phyloP scores from a whole-genome alignment of 2,797 vertebrate species.

The Echeneis naucrates region DNA sequence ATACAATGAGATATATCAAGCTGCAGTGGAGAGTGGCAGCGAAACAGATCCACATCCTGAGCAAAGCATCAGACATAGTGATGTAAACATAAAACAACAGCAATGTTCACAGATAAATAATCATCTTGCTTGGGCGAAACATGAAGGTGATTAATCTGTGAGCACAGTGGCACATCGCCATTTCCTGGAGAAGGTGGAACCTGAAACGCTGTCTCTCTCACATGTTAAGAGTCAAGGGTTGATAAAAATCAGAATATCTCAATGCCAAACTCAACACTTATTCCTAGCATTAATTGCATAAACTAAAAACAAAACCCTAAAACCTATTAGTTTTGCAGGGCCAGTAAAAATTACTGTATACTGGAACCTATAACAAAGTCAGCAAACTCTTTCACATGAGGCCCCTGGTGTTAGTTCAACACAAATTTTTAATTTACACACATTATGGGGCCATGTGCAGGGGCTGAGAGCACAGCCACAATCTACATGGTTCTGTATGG shows the following conservation, averaged over 20 bases:
- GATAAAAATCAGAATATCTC: not conserved
- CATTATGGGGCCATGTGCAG: slow-evolving; percentile 44
- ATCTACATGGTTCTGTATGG: slow-evolving; percentile 20
- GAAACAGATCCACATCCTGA: too few species aligned
- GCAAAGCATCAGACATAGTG: too few species aligned
- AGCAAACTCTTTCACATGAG: slow-evolving; percentile 16
- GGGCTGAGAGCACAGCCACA: slow-evolving; percentile 42
- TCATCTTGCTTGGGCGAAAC: too few species aligned
- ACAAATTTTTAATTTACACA: slow-evolving; percentile 43
- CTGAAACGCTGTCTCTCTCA: not conserved
- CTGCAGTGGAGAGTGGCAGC: too few species aligned
- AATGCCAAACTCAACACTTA: slow-evolving; percentile 7
- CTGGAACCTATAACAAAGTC: slow-evolving; percentile 29
- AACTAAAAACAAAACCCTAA: slow-evolving; percentile 24
- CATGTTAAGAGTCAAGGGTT: not conserved
- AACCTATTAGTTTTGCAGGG: slow-evolving; percentile 34
- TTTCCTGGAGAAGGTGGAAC: slow-evolving; percentile 29
- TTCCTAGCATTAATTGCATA: not conserved
- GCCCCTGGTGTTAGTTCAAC: slow-evolving; percentile 24
- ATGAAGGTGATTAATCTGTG: too few species aligned
- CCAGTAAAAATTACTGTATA: slow-evolving; percentile 35
- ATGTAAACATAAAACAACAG: too few species aligned
- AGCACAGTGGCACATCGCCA: not conserved
- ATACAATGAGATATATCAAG: slow-evolving; percentile 4
- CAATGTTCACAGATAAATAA: too few species aligned